These are phyloP conservation scores for Pherbina coryleti DNA, from an alignment of 2,888 invertebrate species.

Conservation along the genomic window DNA sequence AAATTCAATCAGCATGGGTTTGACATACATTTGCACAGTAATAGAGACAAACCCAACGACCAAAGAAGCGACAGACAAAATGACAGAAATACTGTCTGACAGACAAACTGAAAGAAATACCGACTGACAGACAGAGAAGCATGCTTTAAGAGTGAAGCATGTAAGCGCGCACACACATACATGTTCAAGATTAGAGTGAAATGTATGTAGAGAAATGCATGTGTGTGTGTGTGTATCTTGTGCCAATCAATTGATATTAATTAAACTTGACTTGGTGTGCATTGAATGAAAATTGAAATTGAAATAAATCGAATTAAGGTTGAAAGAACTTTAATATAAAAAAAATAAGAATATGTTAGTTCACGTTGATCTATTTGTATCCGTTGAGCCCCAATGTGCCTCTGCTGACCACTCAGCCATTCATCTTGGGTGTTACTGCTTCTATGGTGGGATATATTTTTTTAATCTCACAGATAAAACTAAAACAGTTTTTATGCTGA, in stretches of 20 bases:
- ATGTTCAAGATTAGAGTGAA: background rate
- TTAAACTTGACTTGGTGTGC: background rate
- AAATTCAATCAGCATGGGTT: constrained; percentile 8
- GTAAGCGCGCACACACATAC: background rate
- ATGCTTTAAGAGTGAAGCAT: background rate
- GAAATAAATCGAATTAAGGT: background rate
- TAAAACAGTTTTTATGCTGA: too few species aligned
- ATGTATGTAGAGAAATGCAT: background rate
- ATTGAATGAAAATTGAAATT: background rate
- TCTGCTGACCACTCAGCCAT: too few species aligned
- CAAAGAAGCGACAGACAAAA: background rate
- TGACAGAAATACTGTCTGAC: background rate
- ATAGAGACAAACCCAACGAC: background rate
- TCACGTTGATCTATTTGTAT: too few species aligned
- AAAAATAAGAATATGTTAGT: background rate
- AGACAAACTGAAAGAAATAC: background rate
- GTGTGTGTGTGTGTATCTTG: background rate
- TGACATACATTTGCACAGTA: background rate
- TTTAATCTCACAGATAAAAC: too few species aligned
- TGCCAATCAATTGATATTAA: constrained; percentile 3
- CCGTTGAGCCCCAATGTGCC: too few species aligned
- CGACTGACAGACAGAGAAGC: background rate
- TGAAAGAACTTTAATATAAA: background rate
- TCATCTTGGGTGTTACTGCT: too few species aligned
- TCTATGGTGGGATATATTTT: too few species aligned